Base-by-base conservation (phyloP, 2,113 vertebrate genomes). In the Montifringilla adamsi region DNA sequence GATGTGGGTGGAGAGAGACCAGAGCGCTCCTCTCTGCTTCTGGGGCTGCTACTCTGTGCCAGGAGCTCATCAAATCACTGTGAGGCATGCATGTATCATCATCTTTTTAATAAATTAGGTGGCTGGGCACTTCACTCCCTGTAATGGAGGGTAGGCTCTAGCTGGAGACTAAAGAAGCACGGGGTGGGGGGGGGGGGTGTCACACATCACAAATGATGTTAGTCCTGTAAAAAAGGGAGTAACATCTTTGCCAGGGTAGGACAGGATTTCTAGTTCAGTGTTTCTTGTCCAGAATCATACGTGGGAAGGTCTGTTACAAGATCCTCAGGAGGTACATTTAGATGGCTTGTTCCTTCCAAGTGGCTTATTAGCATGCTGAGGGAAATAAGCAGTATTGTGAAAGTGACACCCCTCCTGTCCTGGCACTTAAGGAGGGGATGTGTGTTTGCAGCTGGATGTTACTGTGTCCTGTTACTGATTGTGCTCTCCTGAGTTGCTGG, bases 391-490 rank as follows among this genome's bases (percentile, higher is more conserved):
- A 5, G 13, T 56, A 7, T 18, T 18, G 39, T 33, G 50, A 55
- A 85, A 85, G 80, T 28, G 39, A 2, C 41, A 17, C 6, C 22
- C 15, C 3, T 84, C 50, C 50, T 59, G 21, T 66, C 28, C 33
- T 14, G 9, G 41, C 8, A 2, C 66, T 69, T 21, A 12, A 20
- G 59, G 58, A 53, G 20, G 4, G 3, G 3, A 3, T 3, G 6
- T 26, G 30, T 66, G 47, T 18, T 33, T 69, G 75, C 81, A 66
- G 39, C 33, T 80, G 50, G 23, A 2, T 37, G 35, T 72, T 53
- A 14, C 41, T 0, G 1, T 31, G 62, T 16, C 0, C 1, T 74
- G 11, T 50, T 33, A 6, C 49, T 20, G 59, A 2, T 16, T 24
- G 37, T 66, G 76, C 58, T 79, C 41, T 59, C 9, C 2, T 7